Base-by-base conservation (phyloP, 2,113 vertebrate genomes). In the Acinonyx jubatus region DNA sequence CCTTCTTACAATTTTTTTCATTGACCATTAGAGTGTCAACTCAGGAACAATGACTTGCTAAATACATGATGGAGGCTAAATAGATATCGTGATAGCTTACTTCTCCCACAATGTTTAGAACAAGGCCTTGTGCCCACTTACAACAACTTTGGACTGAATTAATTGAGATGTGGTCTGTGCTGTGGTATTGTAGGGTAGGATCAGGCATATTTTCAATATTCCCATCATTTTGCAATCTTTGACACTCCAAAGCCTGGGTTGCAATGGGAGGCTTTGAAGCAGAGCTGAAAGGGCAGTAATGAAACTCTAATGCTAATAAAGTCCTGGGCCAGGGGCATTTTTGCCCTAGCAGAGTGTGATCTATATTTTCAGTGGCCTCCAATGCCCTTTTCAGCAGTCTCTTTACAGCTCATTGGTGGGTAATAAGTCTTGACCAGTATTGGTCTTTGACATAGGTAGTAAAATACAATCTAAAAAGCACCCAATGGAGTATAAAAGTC, bases 391-490 rank as follows among this genome's bases (percentile, higher is more conserved):
- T 98, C 98, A 98, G 78, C 97, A 93, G 79, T 97, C 96, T 98
- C 96, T 98, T 99, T 98, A 98, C 94, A 98, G 97, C 98, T 99
- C 98, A 98, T 98, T 97, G 97, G 98, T 98, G 98, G 82, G 97
- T 98, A 98, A 57, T 98, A 99, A 98, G 98, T 99, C 98, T 99
- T 98, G 98, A 97, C 97, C 97, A 36, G 98, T 98, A 99, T 98
- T 98, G 97, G 98, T 99, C 98, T 99, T 98, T 98, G 99, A 98
- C 98, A 98, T 89, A 98, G 97, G 97, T 98, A 97, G 96, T 98
- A 99, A 99, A 99, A 98, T 96, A 98, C 98, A 98, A 98, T 97
- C 97, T 98, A 97, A 98, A 98, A 98, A 98, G 97, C 98, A 98
- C 98, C 98, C 98, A 96, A 23, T 86, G 98, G 98, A 99, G 98